Evolutionary conservation across 2,888 invertebrate genomes (phyloP).

Genomic region (Thysanoteuthis rhombus): DNA sequence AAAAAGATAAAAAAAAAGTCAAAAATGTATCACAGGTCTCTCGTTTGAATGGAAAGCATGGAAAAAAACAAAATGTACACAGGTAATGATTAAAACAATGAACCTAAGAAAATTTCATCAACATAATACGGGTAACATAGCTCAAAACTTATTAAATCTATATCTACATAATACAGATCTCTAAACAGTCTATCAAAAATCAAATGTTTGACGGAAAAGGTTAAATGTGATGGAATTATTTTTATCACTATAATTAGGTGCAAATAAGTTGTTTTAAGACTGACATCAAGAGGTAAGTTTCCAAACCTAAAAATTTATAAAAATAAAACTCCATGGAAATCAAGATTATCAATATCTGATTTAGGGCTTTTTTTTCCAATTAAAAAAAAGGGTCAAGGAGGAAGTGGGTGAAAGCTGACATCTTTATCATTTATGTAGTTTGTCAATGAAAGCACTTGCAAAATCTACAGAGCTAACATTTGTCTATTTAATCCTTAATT

Average conservation of each 20-base stretch:
- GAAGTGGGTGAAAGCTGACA: neutral
- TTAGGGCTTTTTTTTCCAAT: neutral
- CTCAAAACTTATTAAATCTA: neutral
- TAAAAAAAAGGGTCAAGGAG: too few species aligned
- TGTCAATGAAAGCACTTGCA: too few species aligned
- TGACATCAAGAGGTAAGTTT: neutral
- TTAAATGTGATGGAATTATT: neutral
- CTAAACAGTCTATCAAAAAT: neutral
- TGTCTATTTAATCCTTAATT: neutral
- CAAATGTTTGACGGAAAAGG: neutral
- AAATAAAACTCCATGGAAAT: neutral
- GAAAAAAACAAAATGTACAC: constrained; percentile 19
- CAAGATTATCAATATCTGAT: neutral
- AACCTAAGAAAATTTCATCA: neutral
- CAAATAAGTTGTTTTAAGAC: neutral
- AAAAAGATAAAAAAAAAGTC: neutral
- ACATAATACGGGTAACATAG: neutral
- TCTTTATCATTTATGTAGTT: neutral
- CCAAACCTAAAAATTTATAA: neutral
- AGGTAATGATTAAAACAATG: constrained; percentile 12
- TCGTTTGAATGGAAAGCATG: constrained; percentile 25
- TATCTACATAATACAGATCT: neutral
- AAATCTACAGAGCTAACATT: neutral
- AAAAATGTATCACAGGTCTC: constrained; percentile 13
- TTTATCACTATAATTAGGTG: neutral